Evolutionary conservation across 2,113 vertebrate species (phyloP), one percentile per base, ranked within the genome.

Genomic region (Rallus limicola): DNA sequence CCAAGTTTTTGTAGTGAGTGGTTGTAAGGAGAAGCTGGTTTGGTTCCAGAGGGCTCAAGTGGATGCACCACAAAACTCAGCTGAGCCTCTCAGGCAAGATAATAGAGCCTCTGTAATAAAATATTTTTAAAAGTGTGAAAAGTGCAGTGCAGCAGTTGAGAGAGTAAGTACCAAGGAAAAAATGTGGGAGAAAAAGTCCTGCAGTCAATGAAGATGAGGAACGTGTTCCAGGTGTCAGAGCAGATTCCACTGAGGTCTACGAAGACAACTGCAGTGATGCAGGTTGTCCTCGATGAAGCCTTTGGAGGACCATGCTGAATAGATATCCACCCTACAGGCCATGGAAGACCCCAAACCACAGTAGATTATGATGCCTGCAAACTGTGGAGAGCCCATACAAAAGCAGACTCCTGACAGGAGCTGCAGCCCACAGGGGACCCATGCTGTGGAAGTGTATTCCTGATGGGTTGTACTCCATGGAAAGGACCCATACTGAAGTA

Each of bases 291-390:
- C 24, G 10, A 19, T 68, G 28, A 36, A 69, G 36, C 33, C n/a
- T 4, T 0, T 40, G 13, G 26, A 55, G 36, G 44, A 31, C 50
- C 20, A 23, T 0, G 10, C 2, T 9, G 16, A 77, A 40, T 28
- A 60, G 34, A 58, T 33, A 72, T 40, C 36, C 33, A 9, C 8
- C 4, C n/a, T 58, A 64, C 17, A 53, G 16, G 9, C 23, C 0
- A 0, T 44, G 42, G 42, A 42, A 12, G 13, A 58, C 5, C 10
- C 8, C 5, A 10, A 21, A 33, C 15, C 1, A 2, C 55, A 60
- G 26, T 44, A 70, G 26, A 5, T 14, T 18, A 24, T 62, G 28
- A 13, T 6, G 11, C 3, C 9, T 48, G n/a, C 10, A 17, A 12
- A 19, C 16, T 34, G 9, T 13, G 55, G 19, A 60, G 4, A 72